Conservation (phyloP, 2,888 invertebrate species). For the Mimachlamys varia region DNA sequence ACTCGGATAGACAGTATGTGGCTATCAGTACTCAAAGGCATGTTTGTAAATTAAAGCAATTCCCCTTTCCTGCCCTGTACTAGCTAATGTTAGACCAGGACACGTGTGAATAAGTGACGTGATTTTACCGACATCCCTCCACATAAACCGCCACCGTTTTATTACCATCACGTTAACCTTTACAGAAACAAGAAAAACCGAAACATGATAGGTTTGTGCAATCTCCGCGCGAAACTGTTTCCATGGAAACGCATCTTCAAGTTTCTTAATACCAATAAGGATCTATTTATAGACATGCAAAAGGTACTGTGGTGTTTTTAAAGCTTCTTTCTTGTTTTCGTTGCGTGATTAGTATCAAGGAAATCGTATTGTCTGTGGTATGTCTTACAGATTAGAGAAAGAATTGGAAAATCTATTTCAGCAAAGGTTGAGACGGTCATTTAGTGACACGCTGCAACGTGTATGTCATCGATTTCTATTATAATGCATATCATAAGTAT, state of each 20-base stretch:
- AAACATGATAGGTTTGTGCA: slow-evolving; percentile 16
- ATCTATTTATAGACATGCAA: background rate
- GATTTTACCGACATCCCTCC: background rate
- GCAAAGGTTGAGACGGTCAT: background rate
- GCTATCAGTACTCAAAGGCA: too few relatives aligned
- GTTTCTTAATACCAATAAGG: background rate
- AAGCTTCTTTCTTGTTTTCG: background rate
- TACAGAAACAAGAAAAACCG: background rate
- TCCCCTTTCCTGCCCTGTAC: too few relatives aligned
- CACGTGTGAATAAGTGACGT: background rate
- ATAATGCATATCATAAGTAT: too few relatives aligned
- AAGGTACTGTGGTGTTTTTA: background rate
- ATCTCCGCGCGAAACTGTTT: background rate
- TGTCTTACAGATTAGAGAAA: background rate
- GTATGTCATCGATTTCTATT: too few relatives aligned
- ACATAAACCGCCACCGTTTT: background rate
- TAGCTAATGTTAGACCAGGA: background rate
- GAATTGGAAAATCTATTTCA: background rate
- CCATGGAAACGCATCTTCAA: slow-evolving; percentile 16
- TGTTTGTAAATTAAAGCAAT: too few relatives aligned
- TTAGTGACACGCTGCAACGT: too few relatives aligned
- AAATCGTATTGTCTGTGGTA: background rate
- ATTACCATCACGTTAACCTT: background rate
- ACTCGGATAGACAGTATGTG: too few relatives aligned
- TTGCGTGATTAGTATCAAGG: background rate